Percentiles rank a stretch among this genome's conserved stretches.
Evolutionary conservation across 2,113 vertebrate genomes (phyloP).

Genomic region (Lepidothrix coronata): DNA sequence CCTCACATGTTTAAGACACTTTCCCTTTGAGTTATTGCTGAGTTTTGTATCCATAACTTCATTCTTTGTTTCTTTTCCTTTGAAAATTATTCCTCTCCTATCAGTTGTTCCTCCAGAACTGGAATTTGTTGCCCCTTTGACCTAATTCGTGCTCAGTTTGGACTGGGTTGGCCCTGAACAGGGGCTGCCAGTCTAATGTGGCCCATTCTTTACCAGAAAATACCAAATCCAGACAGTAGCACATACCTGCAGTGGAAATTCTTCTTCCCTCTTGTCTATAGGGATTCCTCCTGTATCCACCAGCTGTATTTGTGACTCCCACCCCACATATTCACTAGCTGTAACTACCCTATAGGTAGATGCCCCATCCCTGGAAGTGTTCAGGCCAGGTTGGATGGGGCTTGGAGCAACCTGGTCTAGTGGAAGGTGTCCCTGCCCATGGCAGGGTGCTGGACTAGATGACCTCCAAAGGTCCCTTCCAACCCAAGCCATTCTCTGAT

Average conservation of each 20-base stretch:
- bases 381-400: background rate
- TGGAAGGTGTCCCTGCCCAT: background rate
- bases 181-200: background rate
- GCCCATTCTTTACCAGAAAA: background rate
- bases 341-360: background rate
- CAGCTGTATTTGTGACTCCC: background rate
- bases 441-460: background rate
- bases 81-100: background rate
- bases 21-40: background rate
- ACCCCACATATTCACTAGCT: rapidly evolving
- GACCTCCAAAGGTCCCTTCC: background rate
- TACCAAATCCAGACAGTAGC: background rate
- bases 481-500: background rate
- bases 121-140: background rate
- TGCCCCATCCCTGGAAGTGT: background rate
- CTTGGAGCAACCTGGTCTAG: background rate
- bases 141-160: background rate
- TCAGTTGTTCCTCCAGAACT: background rate
- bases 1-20: background rate
- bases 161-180: background rate
- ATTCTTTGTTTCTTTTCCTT: background rate
- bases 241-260: background rate
- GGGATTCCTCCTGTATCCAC: background rate
- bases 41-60: background rate
- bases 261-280: rapidly evolving